These are phyloP conservation scores for Stichodactyla helianthus DNA, from an alignment of 64 coral and sea anemone genomes.

Conservation along the genomic window DNA sequence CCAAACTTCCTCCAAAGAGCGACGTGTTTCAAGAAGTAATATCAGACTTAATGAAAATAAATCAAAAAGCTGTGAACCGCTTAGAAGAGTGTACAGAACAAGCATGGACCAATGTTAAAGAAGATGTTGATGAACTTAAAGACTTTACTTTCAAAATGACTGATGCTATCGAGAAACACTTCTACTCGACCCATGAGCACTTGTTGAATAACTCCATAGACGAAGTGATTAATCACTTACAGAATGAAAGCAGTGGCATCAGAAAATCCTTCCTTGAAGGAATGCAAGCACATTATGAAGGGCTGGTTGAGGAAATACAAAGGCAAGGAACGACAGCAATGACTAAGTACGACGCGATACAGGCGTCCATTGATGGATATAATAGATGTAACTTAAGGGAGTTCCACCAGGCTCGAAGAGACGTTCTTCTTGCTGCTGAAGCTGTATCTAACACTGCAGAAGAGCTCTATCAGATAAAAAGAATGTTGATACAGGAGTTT, in stretches of 20 bases:
- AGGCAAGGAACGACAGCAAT: not conserved
- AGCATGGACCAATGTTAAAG: not conserved
- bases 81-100: not conserved
- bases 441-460: slow-evolving; percentile 5
- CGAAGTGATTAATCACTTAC: not conserved
- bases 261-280: slow-evolving; percentile 9
- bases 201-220: not conserved
- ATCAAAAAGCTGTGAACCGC: not conserved
- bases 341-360: not conserved
- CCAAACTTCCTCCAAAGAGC: not conserved
- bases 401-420: not conserved
- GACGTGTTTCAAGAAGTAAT: not conserved
- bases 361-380: not conserved
- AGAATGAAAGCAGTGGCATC: not conserved
- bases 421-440: slow-evolving; percentile 7
- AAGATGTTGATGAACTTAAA: slow-evolving; percentile 5
- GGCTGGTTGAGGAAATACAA: not conserved
- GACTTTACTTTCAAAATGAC: slow-evolving; percentile 16
- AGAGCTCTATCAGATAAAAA: not conserved
- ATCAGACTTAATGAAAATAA: not conserved
- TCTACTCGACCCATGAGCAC: slow-evolving; percentile 15
- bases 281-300: not conserved
- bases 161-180: not conserved
- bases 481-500: not conserved
- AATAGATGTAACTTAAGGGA: not conserved